These are phyloP conservation scores for Drosophila mojavensis DNA, from an alignment of 1,140 invertebrate species.

Conservation along the genomic window DNA sequence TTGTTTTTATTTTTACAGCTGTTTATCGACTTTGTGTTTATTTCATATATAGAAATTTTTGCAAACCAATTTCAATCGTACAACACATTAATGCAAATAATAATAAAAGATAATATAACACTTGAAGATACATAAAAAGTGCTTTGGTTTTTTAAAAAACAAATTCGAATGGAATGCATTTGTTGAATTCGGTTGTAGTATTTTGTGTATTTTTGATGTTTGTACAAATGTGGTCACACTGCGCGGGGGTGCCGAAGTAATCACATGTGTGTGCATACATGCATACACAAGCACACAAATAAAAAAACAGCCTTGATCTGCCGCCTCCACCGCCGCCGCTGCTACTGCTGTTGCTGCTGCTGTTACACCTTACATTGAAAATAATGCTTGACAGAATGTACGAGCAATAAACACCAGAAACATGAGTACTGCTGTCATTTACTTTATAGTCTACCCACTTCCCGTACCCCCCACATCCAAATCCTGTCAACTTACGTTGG, in stretches of 20 bases:
- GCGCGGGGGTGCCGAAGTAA: conserved; percentile 41
- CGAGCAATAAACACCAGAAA: conserved; percentile 28
- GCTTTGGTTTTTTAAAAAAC: conserved; percentile 3
- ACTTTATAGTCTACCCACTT: not conserved
- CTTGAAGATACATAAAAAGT: not conserved
- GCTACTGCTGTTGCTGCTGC: not conserved
- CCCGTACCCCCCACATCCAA: not conserved
- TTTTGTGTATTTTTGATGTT: conserved; percentile 12
- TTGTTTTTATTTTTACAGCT: not conserved
- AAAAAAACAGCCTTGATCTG: conserved; percentile 49
- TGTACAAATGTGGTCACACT: conserved; percentile 54
- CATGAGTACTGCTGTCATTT: not conserved
- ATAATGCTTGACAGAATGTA: conserved; percentile 44
- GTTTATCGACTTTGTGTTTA: not conserved
- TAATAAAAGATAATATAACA: not conserved
- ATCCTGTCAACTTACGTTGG: not conserved
- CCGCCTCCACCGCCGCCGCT: not conserved
- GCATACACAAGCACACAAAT: conserved; percentile 19
- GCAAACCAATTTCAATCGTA: not conserved
- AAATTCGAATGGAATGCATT: conserved; percentile 8
- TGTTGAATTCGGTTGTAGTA: conserved; percentile 10
- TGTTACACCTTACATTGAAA: conserved; percentile 39
- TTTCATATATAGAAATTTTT: not conserved
- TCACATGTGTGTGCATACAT: conserved; percentile 64
- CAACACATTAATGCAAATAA: not conserved